Conservation (phyloP, 2,113 vertebrate species). For the Varanus komodoensis region DNA sequence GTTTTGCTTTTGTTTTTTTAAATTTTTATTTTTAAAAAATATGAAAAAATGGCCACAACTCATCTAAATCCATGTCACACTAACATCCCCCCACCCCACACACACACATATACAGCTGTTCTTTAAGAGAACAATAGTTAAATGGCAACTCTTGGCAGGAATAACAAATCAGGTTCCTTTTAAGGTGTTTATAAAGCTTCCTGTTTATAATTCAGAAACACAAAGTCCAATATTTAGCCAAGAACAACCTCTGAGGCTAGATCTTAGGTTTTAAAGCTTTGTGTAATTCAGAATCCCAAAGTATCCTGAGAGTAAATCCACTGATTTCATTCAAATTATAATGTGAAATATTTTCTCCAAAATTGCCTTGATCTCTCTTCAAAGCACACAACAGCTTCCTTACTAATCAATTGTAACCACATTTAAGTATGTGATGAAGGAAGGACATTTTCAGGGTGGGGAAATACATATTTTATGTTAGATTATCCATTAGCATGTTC, state of each 20-base stretch:
- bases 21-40: no score
- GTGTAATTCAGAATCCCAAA: background rate
- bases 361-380: slow-evolving; percentile 12
- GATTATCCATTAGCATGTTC: background rate
- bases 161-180: background rate
- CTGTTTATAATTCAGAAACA: background rate
- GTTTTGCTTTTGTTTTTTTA: no score
- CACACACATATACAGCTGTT: background rate
- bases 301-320: background rate
- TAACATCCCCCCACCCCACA: no score
- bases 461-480: background rate
- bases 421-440: background rate
- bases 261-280: background rate
- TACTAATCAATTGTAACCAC: background rate
- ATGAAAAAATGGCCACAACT: no score
- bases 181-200: background rate
- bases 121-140: background rate
- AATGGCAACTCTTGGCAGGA: background rate
- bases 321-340: background rate
- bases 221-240: background rate
- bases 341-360: background rate
- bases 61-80: no score
- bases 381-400: background rate
- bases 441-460: background rate
- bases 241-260: background rate